Evolutionary conservation across 1,140 invertebrate genomes (phyloP).

Genomic region (Euborellia annulipes): DNA sequence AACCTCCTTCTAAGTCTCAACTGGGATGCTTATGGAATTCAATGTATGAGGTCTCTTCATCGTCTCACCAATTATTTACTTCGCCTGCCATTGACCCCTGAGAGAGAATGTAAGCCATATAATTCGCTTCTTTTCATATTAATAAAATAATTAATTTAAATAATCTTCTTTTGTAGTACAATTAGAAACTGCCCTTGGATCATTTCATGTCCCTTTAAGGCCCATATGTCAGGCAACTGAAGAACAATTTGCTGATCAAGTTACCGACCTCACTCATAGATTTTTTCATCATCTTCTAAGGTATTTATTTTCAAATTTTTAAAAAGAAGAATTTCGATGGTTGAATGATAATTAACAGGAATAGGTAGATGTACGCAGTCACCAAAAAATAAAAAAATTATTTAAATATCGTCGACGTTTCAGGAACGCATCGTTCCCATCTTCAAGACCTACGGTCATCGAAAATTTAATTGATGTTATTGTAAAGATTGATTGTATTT

Average conservation of each 20-base stretch:
- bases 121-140: neutral
- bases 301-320: conserved; percentile 22
- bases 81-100: conserved; percentile 41
- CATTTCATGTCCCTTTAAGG: conserved; percentile 45
- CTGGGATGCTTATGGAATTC: conserved; percentile 52
- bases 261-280: conserved; percentile 52
- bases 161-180: conserved; percentile 27
- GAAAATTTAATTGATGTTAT: no score
- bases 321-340: no score
- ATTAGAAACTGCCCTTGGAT: conserved; percentile 52
- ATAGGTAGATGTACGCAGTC: no score
- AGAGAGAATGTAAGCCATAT: conserved; percentile 35
- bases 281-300: conserved; percentile 66
- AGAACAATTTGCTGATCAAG: conserved; percentile 52
- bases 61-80: conserved; percentile 55
- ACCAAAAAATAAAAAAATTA: no score
- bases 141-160: conserved; percentile 14
- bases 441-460: no score
- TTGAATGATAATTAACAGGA: no score
- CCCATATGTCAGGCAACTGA: conserved; percentile 48
- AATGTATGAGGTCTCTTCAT: conserved; percentile 49
- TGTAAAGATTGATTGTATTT: no score
- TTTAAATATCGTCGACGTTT: no score
- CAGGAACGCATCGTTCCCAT: no score
- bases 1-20: conserved; percentile 46